A percentile compares a stretch with the other conserved stretches of the same genome.
Conservation (phyloP, 2,888 invertebrate species). For the Lasioglossum morio region DNA sequence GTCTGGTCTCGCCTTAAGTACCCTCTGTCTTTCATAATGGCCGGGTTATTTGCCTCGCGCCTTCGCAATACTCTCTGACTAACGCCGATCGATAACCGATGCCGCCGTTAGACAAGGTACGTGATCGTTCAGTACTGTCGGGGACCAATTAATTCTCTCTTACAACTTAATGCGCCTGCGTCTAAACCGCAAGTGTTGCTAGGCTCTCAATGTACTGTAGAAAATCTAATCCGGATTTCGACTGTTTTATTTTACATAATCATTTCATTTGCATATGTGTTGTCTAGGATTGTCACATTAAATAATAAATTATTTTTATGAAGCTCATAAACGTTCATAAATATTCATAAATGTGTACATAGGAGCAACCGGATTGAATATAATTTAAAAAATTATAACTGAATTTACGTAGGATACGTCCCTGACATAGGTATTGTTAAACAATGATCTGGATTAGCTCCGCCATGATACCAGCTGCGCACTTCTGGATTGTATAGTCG, state of each 20-base stretch:
- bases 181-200: neutral
- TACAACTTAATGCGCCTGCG: neutral
- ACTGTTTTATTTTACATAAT: neutral
- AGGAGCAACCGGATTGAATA: too few species aligned
- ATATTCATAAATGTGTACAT: too few species aligned
- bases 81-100: slow-evolving; percentile 15
- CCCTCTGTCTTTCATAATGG: slow-evolving; percentile 27
- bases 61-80: slow-evolving; percentile 22
- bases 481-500: neutral
- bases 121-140: neutral
- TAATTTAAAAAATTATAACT: neutral
- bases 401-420: neutral
- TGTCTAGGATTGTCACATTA: neutral
- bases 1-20: slow-evolving; percentile 10
- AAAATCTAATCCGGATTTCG: neutral
- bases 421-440: neutral
- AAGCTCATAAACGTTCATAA: neutral
- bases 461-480: neutral
- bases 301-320: neutral
- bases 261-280: neutral
- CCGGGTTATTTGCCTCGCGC: slow-evolving; percentile 17
- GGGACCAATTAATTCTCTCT: neutral
- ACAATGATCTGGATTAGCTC: neutral
- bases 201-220: neutral
- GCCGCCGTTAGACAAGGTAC: neutral